Evolutionary conservation across 2,888 invertebrate species (phyloP).

Genomic region (Sminthurinus aureus): DNA sequence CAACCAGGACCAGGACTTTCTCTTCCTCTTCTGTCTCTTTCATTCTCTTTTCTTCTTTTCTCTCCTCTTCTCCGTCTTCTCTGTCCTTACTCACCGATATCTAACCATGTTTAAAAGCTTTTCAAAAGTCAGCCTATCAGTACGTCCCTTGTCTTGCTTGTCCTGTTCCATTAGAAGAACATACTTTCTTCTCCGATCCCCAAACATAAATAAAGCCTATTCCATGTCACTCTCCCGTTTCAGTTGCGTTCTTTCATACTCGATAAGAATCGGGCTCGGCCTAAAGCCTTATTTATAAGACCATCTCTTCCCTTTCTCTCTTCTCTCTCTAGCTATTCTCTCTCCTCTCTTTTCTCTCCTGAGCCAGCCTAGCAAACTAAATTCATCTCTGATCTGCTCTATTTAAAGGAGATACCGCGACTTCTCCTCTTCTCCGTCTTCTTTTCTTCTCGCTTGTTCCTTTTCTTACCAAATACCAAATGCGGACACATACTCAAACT

Average conservation of each 20-base stretch:
- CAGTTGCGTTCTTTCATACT: slow-evolving; percentile 60
- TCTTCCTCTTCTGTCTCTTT: not conserved
- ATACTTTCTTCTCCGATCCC: slow-evolving; percentile 57
- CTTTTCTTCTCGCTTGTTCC: slow-evolving; percentile 21
- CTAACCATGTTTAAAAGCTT: slow-evolving; percentile 49
- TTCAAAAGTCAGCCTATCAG: slow-evolving; percentile 50
- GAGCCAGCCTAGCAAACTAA: slow-evolving; percentile 34
- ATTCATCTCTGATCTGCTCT: slow-evolving; percentile 36
- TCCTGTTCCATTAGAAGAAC: slow-evolving; percentile 59
- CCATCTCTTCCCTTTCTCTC: slow-evolving; percentile 40
- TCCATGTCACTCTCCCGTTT: slow-evolving; percentile 60
- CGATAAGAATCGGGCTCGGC: slow-evolving; percentile 59
- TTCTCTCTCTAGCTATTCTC: slow-evolving; percentile 9
- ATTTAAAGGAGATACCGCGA: slow-evolving; percentile 29
- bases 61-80: too few relatives aligned
- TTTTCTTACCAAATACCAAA: slow-evolving; percentile 42
- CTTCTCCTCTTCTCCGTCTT: slow-evolving; percentile 29
- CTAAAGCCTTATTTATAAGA: slow-evolving; percentile 60
- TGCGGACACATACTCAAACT: slow-evolving; percentile 22
- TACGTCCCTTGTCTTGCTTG: slow-evolving; percentile 55
- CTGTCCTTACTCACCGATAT: too few relatives aligned
- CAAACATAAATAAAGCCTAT: slow-evolving; percentile 60
- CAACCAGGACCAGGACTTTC: not conserved
- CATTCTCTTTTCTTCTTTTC: too few relatives aligned
- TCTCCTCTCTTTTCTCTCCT: slow-evolving; percentile 19